A percentile compares a stretch with the other conserved stretches of the same genome.
phyloP scores from a whole-genome alignment of 2,888 invertebrate genomes.

The Sarcophaga variegata region DNA sequence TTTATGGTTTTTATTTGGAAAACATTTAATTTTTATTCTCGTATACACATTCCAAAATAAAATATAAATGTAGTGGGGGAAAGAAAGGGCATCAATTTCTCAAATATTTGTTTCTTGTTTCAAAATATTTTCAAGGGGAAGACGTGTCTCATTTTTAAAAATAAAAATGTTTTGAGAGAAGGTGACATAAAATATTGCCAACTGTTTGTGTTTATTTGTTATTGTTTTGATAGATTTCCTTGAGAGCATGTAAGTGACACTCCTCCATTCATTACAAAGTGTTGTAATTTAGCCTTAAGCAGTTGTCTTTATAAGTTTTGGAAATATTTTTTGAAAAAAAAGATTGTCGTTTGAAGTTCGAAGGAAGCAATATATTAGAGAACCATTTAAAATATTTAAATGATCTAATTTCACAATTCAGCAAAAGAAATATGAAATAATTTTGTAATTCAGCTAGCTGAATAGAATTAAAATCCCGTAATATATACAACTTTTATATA shows the following conservation, averaged over 20 bases:
- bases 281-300: neutral
- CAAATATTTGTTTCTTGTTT: neutral
- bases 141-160: neutral
- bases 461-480: too few species aligned
- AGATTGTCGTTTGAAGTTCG: too few species aligned
- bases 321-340: too few species aligned
- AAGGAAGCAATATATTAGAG: too few species aligned
- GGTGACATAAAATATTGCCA: neutral
- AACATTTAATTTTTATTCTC: neutral
- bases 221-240: neutral
- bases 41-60: neutral
- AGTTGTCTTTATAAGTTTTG: neutral
- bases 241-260: neutral
- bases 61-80: neutral
- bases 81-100: conserved; percentile 42
- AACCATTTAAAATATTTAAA: too few species aligned
- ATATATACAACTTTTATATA: too few species aligned
- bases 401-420: too few species aligned
- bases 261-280: neutral
- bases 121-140: neutral
- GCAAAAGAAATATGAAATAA: too few species aligned
- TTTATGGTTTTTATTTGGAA: conserved; percentile 13
- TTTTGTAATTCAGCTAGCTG: too few species aligned
- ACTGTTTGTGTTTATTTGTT: neutral
- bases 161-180: neutral